Percentiles rank a stretch among this genome's conserved stretches.
These are phyloP conservation scores for Simalia tracyae DNA, from an alignment of 2,797 vertebrate genomes.

Conservation along the genomic window DNA sequence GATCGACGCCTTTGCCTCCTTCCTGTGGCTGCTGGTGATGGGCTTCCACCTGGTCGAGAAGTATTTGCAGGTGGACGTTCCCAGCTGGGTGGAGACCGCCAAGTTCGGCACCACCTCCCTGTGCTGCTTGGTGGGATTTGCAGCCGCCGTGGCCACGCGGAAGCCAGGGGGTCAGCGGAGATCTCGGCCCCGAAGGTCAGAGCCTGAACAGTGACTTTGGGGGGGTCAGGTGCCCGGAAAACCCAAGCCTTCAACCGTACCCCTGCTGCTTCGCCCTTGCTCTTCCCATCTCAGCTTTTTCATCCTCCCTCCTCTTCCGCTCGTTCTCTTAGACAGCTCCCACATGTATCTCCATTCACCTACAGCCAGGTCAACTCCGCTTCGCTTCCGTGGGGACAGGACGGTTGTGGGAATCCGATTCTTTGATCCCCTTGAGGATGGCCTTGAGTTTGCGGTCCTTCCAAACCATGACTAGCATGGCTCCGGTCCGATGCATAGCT, in stretches of 20 bases:
- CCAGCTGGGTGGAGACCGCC: constrained; percentile 83
- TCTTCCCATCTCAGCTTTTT: constrained; percentile 16
- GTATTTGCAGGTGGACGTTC: constrained; percentile 72
- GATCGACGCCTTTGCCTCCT: constrained; percentile 86
- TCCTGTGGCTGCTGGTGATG: constrained; percentile 88
- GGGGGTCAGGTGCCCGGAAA: not conserved
- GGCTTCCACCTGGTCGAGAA: constrained; percentile 80
- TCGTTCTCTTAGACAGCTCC: not conserved
- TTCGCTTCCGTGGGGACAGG: not conserved
- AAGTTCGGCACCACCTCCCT: constrained; percentile 81
- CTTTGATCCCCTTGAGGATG: not conserved
- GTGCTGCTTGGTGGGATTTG: constrained; percentile 92
- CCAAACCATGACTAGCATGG: not conserved
- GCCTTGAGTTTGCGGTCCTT: not conserved
- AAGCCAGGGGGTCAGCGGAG: constrained; percentile 84
- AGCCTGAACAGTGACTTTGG: constrained; percentile 83
- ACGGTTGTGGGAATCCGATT: not conserved
- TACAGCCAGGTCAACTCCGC: not conserved
- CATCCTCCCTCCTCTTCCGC: not conserved
- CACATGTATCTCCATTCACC: not conserved
- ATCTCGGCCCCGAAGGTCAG: constrained; percentile 96
- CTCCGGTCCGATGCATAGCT: not conserved
- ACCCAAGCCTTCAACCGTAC: constrained; percentile 54
- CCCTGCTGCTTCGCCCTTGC: constrained; percentile 56
- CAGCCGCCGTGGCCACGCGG: constrained; percentile 87